Evolutionary conservation across 2,888 invertebrate species (phyloP).

Genomic region (Campoletis raptor): DNA sequence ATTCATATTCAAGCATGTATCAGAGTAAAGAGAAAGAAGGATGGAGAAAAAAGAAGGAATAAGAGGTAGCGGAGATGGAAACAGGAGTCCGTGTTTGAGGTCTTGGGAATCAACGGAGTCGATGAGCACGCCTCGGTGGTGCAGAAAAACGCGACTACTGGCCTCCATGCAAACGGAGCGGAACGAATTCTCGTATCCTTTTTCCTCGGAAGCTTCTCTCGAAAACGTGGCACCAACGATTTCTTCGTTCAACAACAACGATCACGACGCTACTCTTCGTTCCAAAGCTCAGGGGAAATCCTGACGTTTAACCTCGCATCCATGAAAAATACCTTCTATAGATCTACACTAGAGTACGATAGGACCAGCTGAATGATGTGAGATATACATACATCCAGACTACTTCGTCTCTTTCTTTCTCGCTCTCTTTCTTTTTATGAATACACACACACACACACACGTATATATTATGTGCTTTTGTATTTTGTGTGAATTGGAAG

Average conservation of each 20-base stretch:
- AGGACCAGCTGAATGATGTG: background rate
- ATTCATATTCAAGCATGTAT: conserved; percentile 37
- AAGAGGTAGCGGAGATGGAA: background rate
- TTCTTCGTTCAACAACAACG: conserved; percentile 41
- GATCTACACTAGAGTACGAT: background rate
- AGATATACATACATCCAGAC: conserved; percentile 6
- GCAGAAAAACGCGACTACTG: conserved; percentile 53
- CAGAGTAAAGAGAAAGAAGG: conserved; percentile 1
- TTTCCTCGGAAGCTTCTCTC: conserved; percentile 45
- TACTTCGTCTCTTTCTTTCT: background rate
- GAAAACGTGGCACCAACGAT: background rate
- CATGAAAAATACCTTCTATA: conserved; percentile 36
- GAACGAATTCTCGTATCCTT: conserved; percentile 46
- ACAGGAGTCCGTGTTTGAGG: conserved; percentile 7
- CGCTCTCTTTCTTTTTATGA: background rate
- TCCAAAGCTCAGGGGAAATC: conserved; percentile 67
- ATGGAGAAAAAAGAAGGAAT: background rate
- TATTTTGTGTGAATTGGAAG: background rate
- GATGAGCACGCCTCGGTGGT: conserved; percentile 49
- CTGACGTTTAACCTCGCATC: conserved; percentile 71
- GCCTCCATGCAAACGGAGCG: conserved; percentile 51
- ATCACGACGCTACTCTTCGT: conserved; percentile 32
- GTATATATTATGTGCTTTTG: background rate
- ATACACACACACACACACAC: background rate
- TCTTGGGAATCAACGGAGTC: conserved; percentile 22